phyloP scores from a whole-genome alignment of 1,140 invertebrate genomes.

The Steinernema khuongi region DNA sequence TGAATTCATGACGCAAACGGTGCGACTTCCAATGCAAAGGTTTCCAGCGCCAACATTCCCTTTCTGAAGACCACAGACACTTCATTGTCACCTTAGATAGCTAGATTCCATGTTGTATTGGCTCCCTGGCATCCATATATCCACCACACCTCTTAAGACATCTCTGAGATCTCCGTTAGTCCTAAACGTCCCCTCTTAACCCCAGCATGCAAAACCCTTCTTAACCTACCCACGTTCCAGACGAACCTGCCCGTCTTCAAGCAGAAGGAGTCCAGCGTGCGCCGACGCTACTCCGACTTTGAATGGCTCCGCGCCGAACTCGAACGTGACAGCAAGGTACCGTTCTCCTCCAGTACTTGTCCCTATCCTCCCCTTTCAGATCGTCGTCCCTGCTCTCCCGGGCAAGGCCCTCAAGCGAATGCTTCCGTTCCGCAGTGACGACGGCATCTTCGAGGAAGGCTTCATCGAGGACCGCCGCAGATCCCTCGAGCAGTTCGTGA shows the following conservation, averaged over 20 bases:
- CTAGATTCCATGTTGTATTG: no score
- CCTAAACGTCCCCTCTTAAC: constrained; percentile 15
- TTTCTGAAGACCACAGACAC: no score
- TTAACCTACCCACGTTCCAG: constrained; percentile 66
- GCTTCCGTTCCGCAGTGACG: constrained; percentile 91
- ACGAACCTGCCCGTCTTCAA: constrained; percentile 99
- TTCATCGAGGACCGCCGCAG: constrained; percentile 98
- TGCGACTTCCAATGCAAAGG: no score
- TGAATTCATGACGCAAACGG: no score
- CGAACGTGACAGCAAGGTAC: constrained; percentile 97
- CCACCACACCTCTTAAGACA: no score
- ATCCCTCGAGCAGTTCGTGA: constrained; percentile 94
- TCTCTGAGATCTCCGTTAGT: not conserved
- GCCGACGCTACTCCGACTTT: constrained; percentile 97
- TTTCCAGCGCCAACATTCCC: no score
- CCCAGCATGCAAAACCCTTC: not conserved
- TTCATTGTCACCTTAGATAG: no score
- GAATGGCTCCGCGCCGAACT: constrained; percentile 98
- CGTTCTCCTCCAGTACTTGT: no score
- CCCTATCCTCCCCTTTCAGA: constrained; percentile 39
- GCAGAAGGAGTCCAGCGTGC: constrained; percentile 94
- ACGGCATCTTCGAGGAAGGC: constrained; percentile 98
- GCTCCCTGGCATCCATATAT: no score
- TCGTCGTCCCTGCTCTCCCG: constrained; percentile 87
- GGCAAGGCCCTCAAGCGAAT: constrained; percentile 97